These are phyloP conservation scores for Chrysotoxum bicinctum DNA, from an alignment of 2,888 invertebrate species.

Conservation along the genomic window DNA sequence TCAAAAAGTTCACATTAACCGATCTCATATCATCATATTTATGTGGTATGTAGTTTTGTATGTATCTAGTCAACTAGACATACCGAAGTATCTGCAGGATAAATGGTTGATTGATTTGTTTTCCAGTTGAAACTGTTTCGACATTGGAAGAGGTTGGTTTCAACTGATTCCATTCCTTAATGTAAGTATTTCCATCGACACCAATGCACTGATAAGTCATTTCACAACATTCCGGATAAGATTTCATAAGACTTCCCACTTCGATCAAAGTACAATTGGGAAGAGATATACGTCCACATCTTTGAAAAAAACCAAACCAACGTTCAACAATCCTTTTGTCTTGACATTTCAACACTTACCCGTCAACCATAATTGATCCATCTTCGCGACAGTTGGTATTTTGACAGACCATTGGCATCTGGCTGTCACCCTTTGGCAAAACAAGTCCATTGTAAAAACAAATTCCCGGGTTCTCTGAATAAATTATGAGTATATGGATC, in stretches of 20 bases:
- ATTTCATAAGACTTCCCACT: conserved; percentile 67
- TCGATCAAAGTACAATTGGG: conserved; percentile 73
- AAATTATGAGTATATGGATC: not conserved
- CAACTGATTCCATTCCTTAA: conserved; percentile 54
- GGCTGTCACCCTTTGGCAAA: conserved; percentile 73
- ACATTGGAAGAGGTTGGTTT: not conserved
- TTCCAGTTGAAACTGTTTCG: not conserved
- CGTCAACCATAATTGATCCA: conserved; percentile 74
- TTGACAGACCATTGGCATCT: conserved; percentile 73
- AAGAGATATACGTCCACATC: conserved; percentile 74
- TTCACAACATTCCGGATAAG: conserved; percentile 75
- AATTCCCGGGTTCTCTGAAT: conserved; percentile 68
- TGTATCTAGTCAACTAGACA: not conserved
- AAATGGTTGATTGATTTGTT: not conserved
- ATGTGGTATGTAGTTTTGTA: not conserved
- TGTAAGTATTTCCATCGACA: conserved; percentile 50
- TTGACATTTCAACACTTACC: conserved; percentile 57
- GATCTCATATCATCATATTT: no score
- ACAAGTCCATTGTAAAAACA: conserved; percentile 74
- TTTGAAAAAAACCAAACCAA: not conserved
- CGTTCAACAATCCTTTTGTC: not conserved
- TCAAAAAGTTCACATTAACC: no score
- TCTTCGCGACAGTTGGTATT: conserved; percentile 75
- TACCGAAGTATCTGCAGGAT: not conserved
- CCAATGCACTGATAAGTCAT: conserved; percentile 74